These are phyloP conservation scores for Indri indri DNA, from an alignment of 2,113 vertebrate genomes.

Conservation along the genomic window DNA sequence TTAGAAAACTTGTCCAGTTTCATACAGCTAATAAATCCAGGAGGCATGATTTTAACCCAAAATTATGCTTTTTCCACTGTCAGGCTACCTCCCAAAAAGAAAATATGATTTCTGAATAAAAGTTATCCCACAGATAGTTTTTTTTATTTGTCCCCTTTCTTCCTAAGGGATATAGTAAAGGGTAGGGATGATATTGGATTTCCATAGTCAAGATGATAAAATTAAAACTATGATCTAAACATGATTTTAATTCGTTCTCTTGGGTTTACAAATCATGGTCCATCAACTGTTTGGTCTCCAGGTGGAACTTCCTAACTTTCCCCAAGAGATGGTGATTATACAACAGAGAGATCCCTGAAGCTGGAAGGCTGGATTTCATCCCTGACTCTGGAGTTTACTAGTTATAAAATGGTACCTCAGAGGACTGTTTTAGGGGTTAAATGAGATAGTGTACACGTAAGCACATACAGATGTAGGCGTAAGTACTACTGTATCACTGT, in stretches of 20 bases:
- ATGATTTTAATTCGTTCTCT: conserved; percentile 9
- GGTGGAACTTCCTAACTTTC: conserved; percentile 22
- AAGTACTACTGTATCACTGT: not conserved
- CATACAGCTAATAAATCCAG: not conserved
- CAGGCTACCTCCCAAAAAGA: not conserved
- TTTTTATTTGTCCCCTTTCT: not conserved
- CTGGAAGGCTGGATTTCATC: not conserved
- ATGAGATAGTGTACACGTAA: not conserved
- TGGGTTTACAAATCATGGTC: not conserved
- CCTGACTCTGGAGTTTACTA: not conserved
- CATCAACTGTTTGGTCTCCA: not conserved
- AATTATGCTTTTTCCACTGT: conserved; percentile 9
- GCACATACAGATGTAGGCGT: not conserved
- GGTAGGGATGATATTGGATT: not conserved
- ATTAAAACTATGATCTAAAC: conserved; percentile 14
- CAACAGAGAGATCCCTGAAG: not conserved
- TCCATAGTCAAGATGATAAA: not conserved
- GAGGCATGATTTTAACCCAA: not conserved
- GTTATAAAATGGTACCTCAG: not conserved
- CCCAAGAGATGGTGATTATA: not conserved
- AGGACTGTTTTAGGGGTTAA: not conserved
- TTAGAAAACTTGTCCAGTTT: not conserved
- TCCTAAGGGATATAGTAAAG: not conserved
- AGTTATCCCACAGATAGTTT: not conserved
- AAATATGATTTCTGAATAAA: conserved; percentile 7